Evolutionary conservation across 2,797 vertebrate genomes (phyloP).

Genomic region (Vespertilio murinus): DNA sequence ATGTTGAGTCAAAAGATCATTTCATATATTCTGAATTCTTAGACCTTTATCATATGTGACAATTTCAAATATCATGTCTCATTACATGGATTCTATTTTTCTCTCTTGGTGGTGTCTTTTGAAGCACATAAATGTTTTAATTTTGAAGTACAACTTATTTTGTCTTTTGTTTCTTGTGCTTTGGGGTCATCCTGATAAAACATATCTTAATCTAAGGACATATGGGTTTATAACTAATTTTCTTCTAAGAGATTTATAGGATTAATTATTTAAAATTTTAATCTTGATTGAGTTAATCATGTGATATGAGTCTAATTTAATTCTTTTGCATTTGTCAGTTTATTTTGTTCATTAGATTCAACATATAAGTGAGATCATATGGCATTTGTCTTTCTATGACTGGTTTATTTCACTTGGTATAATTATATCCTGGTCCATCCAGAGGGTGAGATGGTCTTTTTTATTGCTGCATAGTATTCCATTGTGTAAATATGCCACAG

Average conservation of each 20-base stretch:
- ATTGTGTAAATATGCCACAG: no score
- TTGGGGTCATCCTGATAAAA: background rate
- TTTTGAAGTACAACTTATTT: background rate
- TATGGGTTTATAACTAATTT: background rate
- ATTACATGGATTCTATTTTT: background rate
- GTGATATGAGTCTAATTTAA: background rate
- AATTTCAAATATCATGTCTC: background rate
- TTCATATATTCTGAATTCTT: background rate
- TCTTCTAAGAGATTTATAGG: background rate
- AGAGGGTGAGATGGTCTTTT: no score
- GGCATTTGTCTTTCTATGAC: no score
- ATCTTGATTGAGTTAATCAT: background rate
- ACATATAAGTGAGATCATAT: no score
- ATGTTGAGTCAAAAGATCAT: background rate
- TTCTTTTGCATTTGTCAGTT: background rate
- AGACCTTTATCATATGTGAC: background rate
- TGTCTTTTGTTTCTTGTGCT: background rate
- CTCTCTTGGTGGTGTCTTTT: background rate
- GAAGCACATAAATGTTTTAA: background rate
- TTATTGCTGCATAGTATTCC: no score
- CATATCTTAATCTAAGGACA: background rate
- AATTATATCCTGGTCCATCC: no score
- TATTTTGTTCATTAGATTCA: no score
- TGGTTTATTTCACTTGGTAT: no score
- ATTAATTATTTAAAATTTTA: background rate